Evolutionary conservation across 35 echinoderm and acorn worm species (phyloP).

Genomic region (Acanthaster planci): DNA sequence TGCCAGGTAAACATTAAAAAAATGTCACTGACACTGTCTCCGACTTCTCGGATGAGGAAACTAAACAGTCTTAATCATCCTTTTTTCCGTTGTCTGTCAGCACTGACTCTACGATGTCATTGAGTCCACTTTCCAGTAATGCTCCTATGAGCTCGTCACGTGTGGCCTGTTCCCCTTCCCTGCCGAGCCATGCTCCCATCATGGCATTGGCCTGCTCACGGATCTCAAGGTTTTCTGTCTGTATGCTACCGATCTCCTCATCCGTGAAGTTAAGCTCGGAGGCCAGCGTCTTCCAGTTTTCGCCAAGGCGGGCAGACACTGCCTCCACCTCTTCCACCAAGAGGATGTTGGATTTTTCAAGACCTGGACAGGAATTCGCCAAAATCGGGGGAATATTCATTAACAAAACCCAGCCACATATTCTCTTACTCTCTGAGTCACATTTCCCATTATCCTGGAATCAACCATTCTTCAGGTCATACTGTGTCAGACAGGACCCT

Average conservation of each 20-base stretch:
- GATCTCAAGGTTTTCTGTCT: conserved; percentile 75
- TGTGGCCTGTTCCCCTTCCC: conserved; percentile 60
- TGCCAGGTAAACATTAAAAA: too few relatives aligned
- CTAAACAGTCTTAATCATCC: too few relatives aligned
- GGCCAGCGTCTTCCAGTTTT: conserved; percentile 95
- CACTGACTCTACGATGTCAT: conserved; percentile 97
- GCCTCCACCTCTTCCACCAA: conserved; percentile 61
- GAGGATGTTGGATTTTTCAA: conserved; percentile 45
- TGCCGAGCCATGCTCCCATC: conserved; percentile 62
- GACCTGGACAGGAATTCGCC: not conserved
- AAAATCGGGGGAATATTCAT: too few relatives aligned
- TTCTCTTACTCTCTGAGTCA: too few relatives aligned
- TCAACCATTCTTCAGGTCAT: too few relatives aligned
- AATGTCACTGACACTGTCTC: too few relatives aligned
- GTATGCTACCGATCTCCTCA: conserved; percentile 72
- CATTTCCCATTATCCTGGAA: too few relatives aligned
- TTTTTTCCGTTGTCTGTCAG: conserved; percentile 24
- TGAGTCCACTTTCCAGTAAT: conserved; percentile 85
- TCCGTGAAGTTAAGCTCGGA: conserved; percentile 77
- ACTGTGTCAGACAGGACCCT: too few relatives aligned
- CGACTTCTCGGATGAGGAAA: too few relatives aligned
- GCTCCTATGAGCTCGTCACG: conserved; percentile 60
- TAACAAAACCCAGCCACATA: too few relatives aligned
- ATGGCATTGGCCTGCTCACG: conserved; percentile 75
- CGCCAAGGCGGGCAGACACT: conserved; percentile 66